Conservation (phyloP, 2,888 invertebrate species). For the Chymomyza caudatula region DNA sequence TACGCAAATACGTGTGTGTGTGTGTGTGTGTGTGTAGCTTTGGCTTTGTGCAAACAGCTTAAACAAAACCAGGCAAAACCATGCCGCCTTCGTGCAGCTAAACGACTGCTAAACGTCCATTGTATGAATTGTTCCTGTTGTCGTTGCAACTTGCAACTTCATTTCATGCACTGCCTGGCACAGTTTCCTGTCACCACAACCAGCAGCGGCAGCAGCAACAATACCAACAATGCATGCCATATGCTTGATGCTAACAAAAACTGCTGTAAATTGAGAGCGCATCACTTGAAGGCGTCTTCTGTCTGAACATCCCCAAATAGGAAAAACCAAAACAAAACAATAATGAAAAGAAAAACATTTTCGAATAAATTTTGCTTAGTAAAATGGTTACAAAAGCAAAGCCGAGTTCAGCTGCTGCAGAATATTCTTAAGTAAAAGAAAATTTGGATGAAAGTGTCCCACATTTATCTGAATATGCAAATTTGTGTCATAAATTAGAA, state of each 20-base stretch:
- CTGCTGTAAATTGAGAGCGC: background rate
- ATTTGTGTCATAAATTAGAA: too few species aligned
- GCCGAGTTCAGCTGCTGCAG: background rate
- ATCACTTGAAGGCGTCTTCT: background rate
- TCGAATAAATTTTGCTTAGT: slow-evolving; percentile 20
- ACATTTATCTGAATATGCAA: too few species aligned
- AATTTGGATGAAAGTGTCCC: too few species aligned
- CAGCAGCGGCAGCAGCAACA: slow-evolving; percentile 24
- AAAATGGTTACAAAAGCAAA: background rate
- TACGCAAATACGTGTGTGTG: background rate
- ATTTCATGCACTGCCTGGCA: background rate
- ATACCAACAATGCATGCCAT: background rate
- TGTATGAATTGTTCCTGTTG: background rate
- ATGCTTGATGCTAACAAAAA: background rate
- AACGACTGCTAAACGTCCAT: background rate
- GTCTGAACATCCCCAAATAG: background rate
- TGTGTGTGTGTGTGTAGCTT: background rate
- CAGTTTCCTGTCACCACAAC: background rate
- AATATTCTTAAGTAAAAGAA: background rate
- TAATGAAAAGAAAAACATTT: background rate
- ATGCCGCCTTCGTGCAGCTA: background rate
- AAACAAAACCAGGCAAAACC: background rate
- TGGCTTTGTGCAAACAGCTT: background rate
- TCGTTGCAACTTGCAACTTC: background rate
- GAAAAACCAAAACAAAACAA: background rate